A percentile compares a stretch with the other conserved stretches of the same genome.
These are phyloP conservation scores for Kryphioiulus occultus DNA, from an alignment of 2,888 invertebrate genomes.

Conservation along the genomic window DNA sequence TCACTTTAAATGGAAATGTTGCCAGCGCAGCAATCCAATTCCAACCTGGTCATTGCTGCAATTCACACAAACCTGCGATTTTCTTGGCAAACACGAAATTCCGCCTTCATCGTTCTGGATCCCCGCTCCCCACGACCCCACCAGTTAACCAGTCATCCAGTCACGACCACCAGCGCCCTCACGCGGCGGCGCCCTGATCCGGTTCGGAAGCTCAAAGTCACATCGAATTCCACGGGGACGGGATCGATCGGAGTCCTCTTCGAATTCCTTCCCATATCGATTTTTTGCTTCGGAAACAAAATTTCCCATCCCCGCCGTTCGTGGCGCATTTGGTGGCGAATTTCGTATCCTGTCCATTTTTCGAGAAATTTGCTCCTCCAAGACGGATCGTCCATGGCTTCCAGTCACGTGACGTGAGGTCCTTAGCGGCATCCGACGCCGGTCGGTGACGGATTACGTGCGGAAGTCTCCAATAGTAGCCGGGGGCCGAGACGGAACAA, in stretches of 20 bases:
- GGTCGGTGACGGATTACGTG: neutral
- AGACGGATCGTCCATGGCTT: neutral
- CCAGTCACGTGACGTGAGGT: neutral
- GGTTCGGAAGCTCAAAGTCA: too few species aligned
- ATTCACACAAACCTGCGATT: too few species aligned
- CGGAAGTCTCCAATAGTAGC: neutral
- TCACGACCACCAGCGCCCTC: too few species aligned
- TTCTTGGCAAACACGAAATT: neutral
- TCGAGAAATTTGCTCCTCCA: neutral
- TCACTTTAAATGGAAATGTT: too few species aligned
- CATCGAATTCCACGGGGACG: neutral
- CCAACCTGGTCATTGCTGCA: too few species aligned
- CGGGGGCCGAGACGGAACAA: neutral
- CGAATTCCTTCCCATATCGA: neutral
- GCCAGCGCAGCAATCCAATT: too few species aligned
- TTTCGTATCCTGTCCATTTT: too few species aligned
- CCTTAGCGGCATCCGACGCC: neutral
- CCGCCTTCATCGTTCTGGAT: neutral
- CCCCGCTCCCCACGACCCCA: neutral
- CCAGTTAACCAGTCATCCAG: too few species aligned
- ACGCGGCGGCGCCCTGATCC: too few species aligned
- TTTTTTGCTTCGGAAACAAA: neutral
- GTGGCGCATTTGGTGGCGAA: too few species aligned
- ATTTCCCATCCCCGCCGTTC: too few species aligned
- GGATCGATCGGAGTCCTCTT: neutral